Percentiles rank a stretch among this genome's conserved stretches.
phyloP scores from a whole-genome alignment of 2,113 vertebrate genomes.

The Tringa solitaria region DNA sequence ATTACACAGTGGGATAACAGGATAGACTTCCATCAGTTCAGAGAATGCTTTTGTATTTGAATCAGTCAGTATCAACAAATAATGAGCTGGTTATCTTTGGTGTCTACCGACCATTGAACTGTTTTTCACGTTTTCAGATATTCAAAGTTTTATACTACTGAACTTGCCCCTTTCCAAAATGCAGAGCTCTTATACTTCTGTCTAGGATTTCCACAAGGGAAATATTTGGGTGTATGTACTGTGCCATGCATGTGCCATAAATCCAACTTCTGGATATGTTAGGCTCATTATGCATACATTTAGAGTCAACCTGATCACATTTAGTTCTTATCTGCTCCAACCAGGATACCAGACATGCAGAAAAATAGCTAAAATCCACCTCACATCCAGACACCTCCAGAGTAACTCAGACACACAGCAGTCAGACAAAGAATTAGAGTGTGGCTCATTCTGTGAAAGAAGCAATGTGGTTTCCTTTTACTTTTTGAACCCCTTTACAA shows the following conservation, averaged over 20 bases:
- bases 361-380: neutral
- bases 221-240: neutral
- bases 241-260: neutral
- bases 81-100: neutral
- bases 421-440: neutral
- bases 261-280: neutral
- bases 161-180: neutral
- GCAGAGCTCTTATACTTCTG: neutral
- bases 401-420: neutral
- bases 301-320: neutral
- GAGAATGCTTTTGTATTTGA: neutral
- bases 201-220: neutral
- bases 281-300: neutral
- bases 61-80: neutral
- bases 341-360: neutral
- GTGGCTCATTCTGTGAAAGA: neutral
- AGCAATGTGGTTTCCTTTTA: neutral
- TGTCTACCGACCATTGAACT: neutral
- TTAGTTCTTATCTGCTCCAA: neutral
- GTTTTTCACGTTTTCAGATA: neutral
- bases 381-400: neutral
- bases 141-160: neutral
- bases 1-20: neutral
- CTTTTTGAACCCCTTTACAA: neutral
- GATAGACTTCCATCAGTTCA: neutral